Percentiles rank a stretch among this genome's conserved stretches.
These are phyloP conservation scores for Gouania willdenowi DNA, from an alignment of 2,797 vertebrate genomes.

Conservation along the genomic window DNA sequence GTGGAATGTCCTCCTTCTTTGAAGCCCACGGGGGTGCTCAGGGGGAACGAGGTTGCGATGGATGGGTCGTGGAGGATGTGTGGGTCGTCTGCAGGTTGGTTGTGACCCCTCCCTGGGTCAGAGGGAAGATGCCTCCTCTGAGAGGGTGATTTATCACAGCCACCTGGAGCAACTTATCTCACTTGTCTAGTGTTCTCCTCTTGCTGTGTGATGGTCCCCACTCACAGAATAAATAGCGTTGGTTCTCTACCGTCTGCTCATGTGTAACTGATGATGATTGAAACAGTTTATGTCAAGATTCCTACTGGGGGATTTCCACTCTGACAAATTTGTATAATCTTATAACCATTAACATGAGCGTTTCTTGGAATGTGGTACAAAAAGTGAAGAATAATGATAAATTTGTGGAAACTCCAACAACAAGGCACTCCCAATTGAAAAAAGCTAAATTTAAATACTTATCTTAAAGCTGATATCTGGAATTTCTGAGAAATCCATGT, in stretches of 20 bases:
- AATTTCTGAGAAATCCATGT: too few species aligned
- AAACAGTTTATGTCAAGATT: too few species aligned
- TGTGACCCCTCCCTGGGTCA: slow-evolving; percentile 56
- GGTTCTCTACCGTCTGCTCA: slow-evolving; percentile 10
- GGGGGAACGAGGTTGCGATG: slow-evolving; percentile 35
- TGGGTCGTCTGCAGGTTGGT: slow-evolving; percentile 50
- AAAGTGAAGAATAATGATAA: too few species aligned
- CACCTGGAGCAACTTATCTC: slow-evolving; percentile 72
- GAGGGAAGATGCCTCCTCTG: slow-evolving; percentile 60
- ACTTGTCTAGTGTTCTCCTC: slow-evolving; percentile 20
- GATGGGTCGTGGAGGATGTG: slow-evolving; percentile 55
- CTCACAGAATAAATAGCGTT: slow-evolving; percentile 20
- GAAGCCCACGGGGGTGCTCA: slow-evolving; percentile 60
- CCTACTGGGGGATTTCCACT: too few species aligned
- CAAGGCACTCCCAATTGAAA: too few species aligned
- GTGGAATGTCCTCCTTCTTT: slow-evolving; percentile 59
- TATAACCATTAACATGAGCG: too few species aligned
- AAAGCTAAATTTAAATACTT: too few species aligned
- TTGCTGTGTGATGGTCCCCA: slow-evolving; percentile 19
- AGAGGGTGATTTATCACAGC: slow-evolving; percentile 62
- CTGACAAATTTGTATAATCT: too few species aligned
- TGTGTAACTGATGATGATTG: slow-evolving; percentile 18
- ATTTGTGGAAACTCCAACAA: too few species aligned
- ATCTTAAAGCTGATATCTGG: too few species aligned
- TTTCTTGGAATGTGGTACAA: too few species aligned